Percentiles rank a stretch among this genome's conserved stretches.
These are phyloP conservation scores for Eucidaris tribuloides DNA, from an alignment of 35 echinoderm and acorn worm species.

Conservation along the genomic window DNA sequence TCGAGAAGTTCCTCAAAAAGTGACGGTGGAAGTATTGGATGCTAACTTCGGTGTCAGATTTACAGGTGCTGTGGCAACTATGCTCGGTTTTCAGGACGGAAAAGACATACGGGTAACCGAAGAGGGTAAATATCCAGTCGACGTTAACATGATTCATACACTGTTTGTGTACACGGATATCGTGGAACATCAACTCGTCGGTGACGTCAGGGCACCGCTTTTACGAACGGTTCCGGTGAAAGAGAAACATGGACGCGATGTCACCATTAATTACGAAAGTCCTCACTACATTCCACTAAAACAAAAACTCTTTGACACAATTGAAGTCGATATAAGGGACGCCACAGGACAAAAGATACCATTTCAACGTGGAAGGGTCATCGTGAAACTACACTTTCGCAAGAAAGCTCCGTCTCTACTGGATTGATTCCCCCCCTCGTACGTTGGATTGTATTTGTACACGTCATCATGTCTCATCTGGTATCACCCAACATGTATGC, in stretches of 20 bases:
- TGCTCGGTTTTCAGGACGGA: not conserved
- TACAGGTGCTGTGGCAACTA: not conserved
- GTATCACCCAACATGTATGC: conserved; percentile 27
- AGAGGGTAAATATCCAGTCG: not conserved
- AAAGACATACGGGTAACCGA: too few species aligned
- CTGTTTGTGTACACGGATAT: conserved; percentile 31
- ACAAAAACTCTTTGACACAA: conserved; percentile 20
- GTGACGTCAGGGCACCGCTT: conserved; percentile 33
- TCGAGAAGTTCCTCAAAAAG: not conserved
- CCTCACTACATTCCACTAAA: conserved; percentile 36
- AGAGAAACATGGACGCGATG: not conserved
- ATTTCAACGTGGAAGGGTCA: conserved; percentile 44
- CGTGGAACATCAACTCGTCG: conserved; percentile 22
- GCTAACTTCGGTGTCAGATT: not conserved
- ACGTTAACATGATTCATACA: not conserved
- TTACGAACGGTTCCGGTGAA: conserved; percentile 38
- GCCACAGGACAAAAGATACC: conserved; percentile 18
- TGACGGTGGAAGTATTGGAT: not conserved
- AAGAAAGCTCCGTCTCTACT: conserved; percentile 30
- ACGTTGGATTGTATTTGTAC: too few species aligned
- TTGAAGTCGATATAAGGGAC: conserved; percentile 64
- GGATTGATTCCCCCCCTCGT: not conserved
- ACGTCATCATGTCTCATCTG: not conserved
- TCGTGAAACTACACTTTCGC: conserved; percentile 49
- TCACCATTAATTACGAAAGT: not conserved